These are phyloP conservation scores for Phalangium opilio DNA, from an alignment of 2,888 invertebrate genomes.

Conservation along the genomic window DNA sequence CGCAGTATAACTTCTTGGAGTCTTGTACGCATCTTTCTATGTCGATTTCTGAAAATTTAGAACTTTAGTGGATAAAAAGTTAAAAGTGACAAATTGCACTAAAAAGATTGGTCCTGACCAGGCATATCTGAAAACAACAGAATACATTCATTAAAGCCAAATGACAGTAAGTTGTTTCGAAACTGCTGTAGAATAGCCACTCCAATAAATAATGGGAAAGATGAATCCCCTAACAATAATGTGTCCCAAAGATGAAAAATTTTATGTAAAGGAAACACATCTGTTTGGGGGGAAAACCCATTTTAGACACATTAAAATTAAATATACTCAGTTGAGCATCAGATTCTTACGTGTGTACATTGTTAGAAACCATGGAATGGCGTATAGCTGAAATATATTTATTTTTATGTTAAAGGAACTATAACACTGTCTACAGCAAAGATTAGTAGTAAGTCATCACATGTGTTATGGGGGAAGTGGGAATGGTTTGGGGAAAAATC, in stretches of 20 bases:
- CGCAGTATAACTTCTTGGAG: conserved; percentile 67
- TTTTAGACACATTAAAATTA: neutral
- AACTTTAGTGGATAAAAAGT: conserved; percentile 8
- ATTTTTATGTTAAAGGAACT: too few relatives aligned
- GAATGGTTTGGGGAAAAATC: too few relatives aligned
- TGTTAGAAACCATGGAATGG: conserved; percentile 97
- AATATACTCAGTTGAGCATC: too few relatives aligned
- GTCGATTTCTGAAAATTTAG: conserved; percentile 52
- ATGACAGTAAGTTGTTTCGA: conserved; percentile 60
- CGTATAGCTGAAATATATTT: conserved; percentile 54
- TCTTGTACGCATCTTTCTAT: conserved; percentile 82
- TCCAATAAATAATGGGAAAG: conserved; percentile 87
- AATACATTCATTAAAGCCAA: conserved; percentile 97
- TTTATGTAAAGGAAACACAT: conserved; percentile 95
- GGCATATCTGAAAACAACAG: conserved; percentile 95
- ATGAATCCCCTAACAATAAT: conserved; percentile 74
- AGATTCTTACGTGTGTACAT: conserved; percentile 96
- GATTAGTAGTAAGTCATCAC: too few relatives aligned
- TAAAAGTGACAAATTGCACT: neutral
- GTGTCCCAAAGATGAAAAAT: conserved; percentile 97
- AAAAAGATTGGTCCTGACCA: conserved; percentile 29
- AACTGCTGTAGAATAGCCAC: conserved; percentile 80
- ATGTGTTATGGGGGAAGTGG: too few relatives aligned
- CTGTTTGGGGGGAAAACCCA: conserved; percentile 43
- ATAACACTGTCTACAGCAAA: too few relatives aligned